Conservation (phyloP, 2,888 invertebrate species). For the Eupithecia exiguata region DNA sequence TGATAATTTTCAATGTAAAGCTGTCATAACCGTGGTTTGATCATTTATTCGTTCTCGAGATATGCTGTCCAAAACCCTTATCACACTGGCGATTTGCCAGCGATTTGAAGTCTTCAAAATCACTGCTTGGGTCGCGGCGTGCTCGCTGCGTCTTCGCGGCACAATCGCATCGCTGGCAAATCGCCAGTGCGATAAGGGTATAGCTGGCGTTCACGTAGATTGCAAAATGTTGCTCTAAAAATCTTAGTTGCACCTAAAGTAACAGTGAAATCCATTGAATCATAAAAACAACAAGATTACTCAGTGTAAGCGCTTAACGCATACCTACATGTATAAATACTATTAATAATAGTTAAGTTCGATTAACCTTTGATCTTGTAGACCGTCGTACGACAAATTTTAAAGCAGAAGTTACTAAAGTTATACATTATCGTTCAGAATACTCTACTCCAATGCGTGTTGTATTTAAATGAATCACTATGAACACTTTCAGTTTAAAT, state of each 20-base stretch:
- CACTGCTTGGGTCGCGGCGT: no score
- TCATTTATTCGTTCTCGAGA: background rate
- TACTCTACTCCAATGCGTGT: background rate
- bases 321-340: background rate
- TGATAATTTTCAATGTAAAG: background rate
- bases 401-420: background rate
- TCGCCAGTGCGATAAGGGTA: no score
- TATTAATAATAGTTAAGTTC: background rate
- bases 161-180: no score
- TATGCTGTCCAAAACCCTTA: background rate
- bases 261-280: slow-evolving; percentile 6
- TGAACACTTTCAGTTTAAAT: no score
- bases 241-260: background rate
- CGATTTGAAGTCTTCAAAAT: no score
- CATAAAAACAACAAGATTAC: background rate
- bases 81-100: no score
- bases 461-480: background rate
- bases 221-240: background rate
- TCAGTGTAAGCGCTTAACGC: background rate
- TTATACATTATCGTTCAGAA: background rate
- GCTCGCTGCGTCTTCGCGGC: no score
- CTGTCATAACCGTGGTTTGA: background rate
- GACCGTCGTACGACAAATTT: background rate
- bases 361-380: background rate
- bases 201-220: background rate